phyloP scores from a whole-genome alignment of 1,140 invertebrate genomes.

The Augochlora pura region DNA sequence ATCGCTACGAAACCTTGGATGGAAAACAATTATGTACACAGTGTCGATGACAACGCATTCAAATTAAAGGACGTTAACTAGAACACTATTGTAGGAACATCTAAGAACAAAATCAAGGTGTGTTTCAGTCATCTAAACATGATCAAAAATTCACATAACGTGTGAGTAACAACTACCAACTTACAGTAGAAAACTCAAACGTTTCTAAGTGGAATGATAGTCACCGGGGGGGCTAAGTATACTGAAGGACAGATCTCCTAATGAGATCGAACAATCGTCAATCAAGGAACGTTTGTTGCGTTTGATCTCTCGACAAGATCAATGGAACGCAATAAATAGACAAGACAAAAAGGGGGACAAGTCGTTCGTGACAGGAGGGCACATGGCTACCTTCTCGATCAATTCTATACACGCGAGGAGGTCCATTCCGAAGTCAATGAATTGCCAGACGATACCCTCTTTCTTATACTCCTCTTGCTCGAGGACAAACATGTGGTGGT shows the following conservation, averaged over 20 bases:
- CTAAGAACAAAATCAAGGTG: too few relatives aligned
- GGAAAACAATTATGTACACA: neutral
- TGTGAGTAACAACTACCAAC: too few relatives aligned
- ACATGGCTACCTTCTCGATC: conserved; percentile 93
- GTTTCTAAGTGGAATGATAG: neutral
- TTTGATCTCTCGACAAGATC: conserved; percentile 10
- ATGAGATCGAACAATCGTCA: conserved; percentile 5
- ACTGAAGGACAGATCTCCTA: conserved; percentile 4
- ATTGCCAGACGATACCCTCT: conserved; percentile 96
- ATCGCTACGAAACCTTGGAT: neutral
- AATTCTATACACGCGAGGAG: conserved; percentile 97
- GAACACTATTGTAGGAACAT: too few relatives aligned
- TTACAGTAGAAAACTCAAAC: neutral
- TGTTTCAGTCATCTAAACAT: too few relatives aligned
- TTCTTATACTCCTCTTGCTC: conserved; percentile 98
- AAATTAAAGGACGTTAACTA: neutral
- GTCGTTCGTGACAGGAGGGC: conserved; percentile 17
- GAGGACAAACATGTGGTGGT: conserved; percentile 98
- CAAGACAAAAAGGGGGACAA: neutral
- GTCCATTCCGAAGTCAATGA: conserved; percentile 99
- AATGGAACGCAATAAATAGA: neutral
- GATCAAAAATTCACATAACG: too few relatives aligned
- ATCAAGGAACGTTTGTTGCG: neutral
- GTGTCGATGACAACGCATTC: neutral
- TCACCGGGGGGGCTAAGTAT: neutral